Evolutionary conservation across 2,797 vertebrate species (phyloP).

Genomic region (Lithobates sylvaticus): DNA sequence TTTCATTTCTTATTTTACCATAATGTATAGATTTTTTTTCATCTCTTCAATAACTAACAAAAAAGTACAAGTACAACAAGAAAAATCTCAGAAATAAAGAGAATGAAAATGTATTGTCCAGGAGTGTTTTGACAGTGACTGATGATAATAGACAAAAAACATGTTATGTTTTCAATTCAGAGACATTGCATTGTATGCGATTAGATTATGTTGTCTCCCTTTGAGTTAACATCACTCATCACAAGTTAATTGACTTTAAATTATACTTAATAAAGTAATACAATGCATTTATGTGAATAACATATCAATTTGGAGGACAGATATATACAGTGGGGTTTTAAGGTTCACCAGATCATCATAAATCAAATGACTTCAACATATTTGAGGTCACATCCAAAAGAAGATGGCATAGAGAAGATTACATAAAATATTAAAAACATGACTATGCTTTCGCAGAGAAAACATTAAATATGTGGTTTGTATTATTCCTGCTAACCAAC

Average conservation of each 20-base stretch:
- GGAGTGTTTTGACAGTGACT: constrained; percentile 58
- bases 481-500: neutral
- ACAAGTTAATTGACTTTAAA: constrained; percentile 46
- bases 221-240: constrained; percentile 47
- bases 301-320: constrained; percentile 58
- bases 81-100: constrained; percentile 45
- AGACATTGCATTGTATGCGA: constrained; percentile 23
- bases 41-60: neutral
- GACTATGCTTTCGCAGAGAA: neutral
- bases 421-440: neutral
- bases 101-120: constrained; percentile 46
- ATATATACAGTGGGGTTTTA: constrained; percentile 54
- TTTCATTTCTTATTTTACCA: neutral
- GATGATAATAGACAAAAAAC: constrained; percentile 59
- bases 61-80: constrained; percentile 16
- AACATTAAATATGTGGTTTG: neutral
- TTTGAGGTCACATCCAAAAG: constrained; percentile 39
- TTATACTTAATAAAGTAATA: constrained; percentile 49
- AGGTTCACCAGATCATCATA: constrained; percentile 53
- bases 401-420: constrained; percentile 10
- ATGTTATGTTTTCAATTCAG: constrained; percentile 51
- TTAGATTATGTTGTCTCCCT: constrained; percentile 61
- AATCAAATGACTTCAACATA: constrained; percentile 56
- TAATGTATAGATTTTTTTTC: neutral
- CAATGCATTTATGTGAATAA: constrained; percentile 60